phyloP scores from a whole-genome alignment of 2,113 vertebrate genomes.

The Arothron firmamentum region DNA sequence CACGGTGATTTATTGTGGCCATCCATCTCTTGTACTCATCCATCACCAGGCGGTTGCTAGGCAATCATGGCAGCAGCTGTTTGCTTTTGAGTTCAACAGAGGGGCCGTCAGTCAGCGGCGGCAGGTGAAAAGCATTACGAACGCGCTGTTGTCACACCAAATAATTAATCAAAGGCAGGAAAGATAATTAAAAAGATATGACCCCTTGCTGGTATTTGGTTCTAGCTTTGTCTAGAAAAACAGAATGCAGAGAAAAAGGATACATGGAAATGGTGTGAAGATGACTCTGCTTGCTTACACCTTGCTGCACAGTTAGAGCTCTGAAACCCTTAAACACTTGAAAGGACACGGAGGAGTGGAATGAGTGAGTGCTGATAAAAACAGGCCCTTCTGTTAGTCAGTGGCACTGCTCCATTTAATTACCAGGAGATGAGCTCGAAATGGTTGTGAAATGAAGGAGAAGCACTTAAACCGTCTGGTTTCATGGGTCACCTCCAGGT shows the following conservation, averaged over 20 bases:
- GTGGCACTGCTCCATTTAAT: conserved; percentile 57
- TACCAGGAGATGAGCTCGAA: conserved; percentile 46
- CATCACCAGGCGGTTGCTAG: conserved; percentile 99
- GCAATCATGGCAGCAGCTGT: conserved; percentile 99
- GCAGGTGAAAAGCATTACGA: conserved; percentile 99
- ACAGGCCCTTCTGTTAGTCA: conserved; percentile 45
- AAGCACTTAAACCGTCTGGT: conserved; percentile 24
- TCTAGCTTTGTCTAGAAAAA: conserved; percentile 83
- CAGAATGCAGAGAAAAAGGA: conserved; percentile 41
- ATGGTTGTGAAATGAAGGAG: conserved; percentile 17
- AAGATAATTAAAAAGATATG: conserved; percentile 99
- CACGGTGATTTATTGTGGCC: conserved; percentile 99
- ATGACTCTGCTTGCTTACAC: conserved; percentile 18
- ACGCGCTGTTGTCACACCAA: conserved; percentile 96
- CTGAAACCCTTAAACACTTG: conserved; percentile 18
- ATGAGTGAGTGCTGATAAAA: conserved; percentile 60
- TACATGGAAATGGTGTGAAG: conserved; percentile 32
- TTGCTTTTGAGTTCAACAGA: conserved; percentile 99
- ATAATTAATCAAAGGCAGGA: conserved; percentile 99
- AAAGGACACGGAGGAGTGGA: conserved; percentile 31
- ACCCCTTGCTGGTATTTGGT: conserved; percentile 98
- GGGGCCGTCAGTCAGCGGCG: conserved; percentile 99
- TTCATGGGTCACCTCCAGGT: conserved; percentile 31
- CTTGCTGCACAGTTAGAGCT: too few species aligned
- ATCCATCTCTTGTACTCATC: conserved; percentile 99